phyloP scores from a whole-genome alignment of 2,888 invertebrate species.

The Spodoptera littoralis region DNA sequence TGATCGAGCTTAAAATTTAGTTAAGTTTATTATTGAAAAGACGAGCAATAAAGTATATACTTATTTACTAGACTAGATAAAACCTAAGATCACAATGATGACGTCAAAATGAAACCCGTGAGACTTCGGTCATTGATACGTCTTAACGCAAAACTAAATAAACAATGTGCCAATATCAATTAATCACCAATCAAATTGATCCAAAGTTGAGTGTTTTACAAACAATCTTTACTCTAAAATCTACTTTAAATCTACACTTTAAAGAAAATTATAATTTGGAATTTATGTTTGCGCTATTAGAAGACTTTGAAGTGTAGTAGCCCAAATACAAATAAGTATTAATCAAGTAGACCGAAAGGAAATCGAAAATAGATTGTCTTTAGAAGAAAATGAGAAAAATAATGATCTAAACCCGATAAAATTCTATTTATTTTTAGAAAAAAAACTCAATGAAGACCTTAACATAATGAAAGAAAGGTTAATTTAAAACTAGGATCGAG shows the following conservation, averaged over 20 bases:
- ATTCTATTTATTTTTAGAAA: slow-evolving; percentile 13
- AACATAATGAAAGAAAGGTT: slow-evolving; percentile 1
- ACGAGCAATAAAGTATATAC: too few relatives aligned
- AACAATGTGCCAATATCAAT: background rate
- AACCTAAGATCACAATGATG: too few relatives aligned
- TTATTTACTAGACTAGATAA: too few relatives aligned
- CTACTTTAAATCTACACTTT: background rate
- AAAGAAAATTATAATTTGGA: slow-evolving; percentile 8
- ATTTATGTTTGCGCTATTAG: slow-evolving; percentile 8
- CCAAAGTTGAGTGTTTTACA: slow-evolving; percentile 4
- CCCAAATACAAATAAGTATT: slow-evolving; percentile 9
- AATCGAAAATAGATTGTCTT: slow-evolving; percentile 35
- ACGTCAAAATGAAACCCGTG: background rate
- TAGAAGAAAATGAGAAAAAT: slow-evolving; percentile 25
- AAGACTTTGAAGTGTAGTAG: background rate
- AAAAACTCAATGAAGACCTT: slow-evolving; percentile 1
- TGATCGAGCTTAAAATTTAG: too few relatives aligned
- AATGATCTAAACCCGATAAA: slow-evolving; percentile 6
- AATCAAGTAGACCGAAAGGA: slow-evolving; percentile 9
- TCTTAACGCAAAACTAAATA: background rate
- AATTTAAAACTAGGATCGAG: slow-evolving; percentile 3
- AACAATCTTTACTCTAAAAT: slow-evolving; percentile 12
- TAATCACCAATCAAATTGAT: slow-evolving; percentile 5
- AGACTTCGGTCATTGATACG: background rate
- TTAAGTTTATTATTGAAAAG: too few relatives aligned